Conservation (phyloP, 2,113 vertebrate species). For the Siniperca chuatsi region DNA sequence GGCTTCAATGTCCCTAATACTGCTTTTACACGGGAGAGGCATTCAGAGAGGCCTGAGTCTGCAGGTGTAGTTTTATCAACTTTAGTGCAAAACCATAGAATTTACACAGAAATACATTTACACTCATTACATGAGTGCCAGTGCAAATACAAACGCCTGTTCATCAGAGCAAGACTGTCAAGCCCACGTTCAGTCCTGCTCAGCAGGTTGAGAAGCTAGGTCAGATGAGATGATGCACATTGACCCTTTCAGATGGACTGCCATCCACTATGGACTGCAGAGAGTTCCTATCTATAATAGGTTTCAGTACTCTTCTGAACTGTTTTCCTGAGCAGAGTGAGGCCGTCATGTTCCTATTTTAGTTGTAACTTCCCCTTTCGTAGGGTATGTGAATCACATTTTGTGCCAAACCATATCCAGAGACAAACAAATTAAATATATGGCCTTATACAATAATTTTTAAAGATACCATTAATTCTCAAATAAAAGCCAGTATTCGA, state of each 20-base stretch:
- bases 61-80: not conserved
- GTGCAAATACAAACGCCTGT: not conserved
- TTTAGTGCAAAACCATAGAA: not conserved
- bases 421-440: not conserved
- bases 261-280: not conserved
- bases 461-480: not conserved
- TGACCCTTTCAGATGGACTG: not conserved
- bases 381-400: not conserved
- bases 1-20: not conserved
- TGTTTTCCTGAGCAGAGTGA: not conserved
- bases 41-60: not conserved
- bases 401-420: not conserved
- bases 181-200: not conserved
- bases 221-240: not conserved
- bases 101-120: not conserved
- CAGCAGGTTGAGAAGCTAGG: not conserved
- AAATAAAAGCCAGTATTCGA: not conserved
- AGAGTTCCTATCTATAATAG: not conserved
- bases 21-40: not conserved
- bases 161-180: not conserved
- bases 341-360: not conserved
- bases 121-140: not conserved
- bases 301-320: not conserved
- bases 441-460: not conserved
- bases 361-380: not conserved